Evolutionary conservation across 2,888 invertebrate species (phyloP), one percentile per base, ranked within the genome.

Genomic region (Malachius bipustulatus): DNA sequence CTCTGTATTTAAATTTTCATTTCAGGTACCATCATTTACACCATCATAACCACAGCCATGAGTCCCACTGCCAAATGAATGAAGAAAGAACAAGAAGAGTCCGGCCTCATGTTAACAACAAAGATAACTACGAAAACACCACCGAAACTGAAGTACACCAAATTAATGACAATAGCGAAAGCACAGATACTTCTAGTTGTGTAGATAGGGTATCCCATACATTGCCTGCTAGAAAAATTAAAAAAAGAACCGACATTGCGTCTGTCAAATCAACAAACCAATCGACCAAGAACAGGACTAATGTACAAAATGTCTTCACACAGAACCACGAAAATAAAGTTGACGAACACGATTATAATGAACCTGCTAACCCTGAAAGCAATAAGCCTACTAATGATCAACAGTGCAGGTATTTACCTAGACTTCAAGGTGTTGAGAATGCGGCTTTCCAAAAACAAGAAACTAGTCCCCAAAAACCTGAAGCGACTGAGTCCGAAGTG

Each of bases 401-500:
- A 26, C 54, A 55, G 26, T 59, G 62, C 40, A 45, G 60, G 33
- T 58, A 57, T 46, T 39, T 60, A 30, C 69, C 64, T 13, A 67
- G 67, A 49, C 63, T 77, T 38, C 76, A 74, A 50, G 83, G 82
- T 0, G 80, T 83, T 13, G 82, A 83, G 51, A 84, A 84, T 47
- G 66, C 74, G 1, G 83, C 75, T 0, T 83, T 83, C 51, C 82
- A 82, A 54, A 77, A 77, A 42, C 78, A 79, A 50, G 77, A 77
- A 46, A 52, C 63, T 1, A 64, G 69, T 55, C 70, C 70, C 28
- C 55, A 56, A 10, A 70, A 67, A 41, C 52, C 62, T 8, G 77
- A 77, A 51, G 72, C 75, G 14, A 72, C 82, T 0, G 85, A 85
- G 52, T 83, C 83, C 0, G 87, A 87, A 55, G 76, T 87, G 0